A percentile compares a stretch with the other conserved stretches of the same genome.
Conservation (phyloP, 2,888 invertebrate species). For the Stenolophus ochropezus region DNA sequence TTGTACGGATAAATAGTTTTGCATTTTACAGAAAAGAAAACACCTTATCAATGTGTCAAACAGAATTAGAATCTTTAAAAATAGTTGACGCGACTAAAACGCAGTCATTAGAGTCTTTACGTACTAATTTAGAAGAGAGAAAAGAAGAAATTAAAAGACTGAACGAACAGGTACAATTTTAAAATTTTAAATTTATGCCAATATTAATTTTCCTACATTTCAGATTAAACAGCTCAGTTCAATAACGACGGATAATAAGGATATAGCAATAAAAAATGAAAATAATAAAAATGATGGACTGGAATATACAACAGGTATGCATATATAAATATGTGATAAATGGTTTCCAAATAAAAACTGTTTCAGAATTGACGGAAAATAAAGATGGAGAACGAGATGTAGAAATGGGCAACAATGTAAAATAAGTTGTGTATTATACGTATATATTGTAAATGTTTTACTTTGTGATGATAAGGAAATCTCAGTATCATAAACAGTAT, state of each 20-base stretch:
- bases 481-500: neutral
- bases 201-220: neutral
- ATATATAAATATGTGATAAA: neutral
- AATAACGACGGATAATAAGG: constrained; percentile 4
- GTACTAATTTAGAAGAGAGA: constrained; percentile 51
- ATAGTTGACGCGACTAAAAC: constrained; percentile 50
- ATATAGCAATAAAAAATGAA: neutral
- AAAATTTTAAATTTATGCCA: neutral
- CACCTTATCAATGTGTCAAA: constrained; percentile 48
- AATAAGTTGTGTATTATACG: neutral
- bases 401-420: constrained; percentile 32
- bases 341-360: neutral
- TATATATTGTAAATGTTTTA: neutral
- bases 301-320: constrained; percentile 14
- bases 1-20: neutral
- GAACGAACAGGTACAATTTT: constrained; percentile 16
- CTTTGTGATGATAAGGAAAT: neutral
- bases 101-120: constrained; percentile 40
- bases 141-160: constrained; percentile 55
- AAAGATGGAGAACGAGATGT: constrained; percentile 26
- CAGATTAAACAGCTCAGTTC: constrained; percentile 2
- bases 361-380: constrained; percentile 1
- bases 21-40: constrained; percentile 36
- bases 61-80: constrained; percentile 51
- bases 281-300: constrained; percentile 2